These are phyloP conservation scores for Perca fluviatilis DNA, from an alignment of 2,113 vertebrate species.

Conservation along the genomic window DNA sequence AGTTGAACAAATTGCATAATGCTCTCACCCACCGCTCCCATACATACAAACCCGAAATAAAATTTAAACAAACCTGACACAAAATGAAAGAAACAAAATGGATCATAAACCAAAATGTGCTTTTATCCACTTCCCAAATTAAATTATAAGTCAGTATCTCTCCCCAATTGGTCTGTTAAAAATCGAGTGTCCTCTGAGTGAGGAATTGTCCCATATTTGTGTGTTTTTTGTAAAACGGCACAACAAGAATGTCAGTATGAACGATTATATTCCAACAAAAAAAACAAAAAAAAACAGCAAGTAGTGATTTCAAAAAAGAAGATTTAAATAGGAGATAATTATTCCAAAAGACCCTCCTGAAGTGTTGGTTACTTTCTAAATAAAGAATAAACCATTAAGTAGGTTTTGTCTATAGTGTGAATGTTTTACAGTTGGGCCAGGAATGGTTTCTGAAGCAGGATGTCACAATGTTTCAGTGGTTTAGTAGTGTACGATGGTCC, in stretches of 20 bases:
- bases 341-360: constrained; percentile 5
- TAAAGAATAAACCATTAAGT: not conserved
- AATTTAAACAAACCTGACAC: constrained; percentile 64
- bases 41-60: constrained; percentile 72
- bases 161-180: constrained; percentile 42
- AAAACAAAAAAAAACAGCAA: not conserved
- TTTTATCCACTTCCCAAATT: constrained; percentile 58
- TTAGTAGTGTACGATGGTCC: constrained; percentile 43
- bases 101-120: constrained; percentile 72
- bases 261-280: not conserved
- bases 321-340: not conserved
- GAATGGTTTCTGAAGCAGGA: constrained; percentile 33
- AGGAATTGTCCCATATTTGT: constrained; percentile 37
- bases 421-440: constrained; percentile 2
- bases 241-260: not conserved
- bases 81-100: constrained; percentile 44
- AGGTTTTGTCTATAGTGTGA: not conserved
- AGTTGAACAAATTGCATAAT: constrained; percentile 81
- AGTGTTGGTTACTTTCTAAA: constrained; percentile 21
- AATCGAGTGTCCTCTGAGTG: constrained; percentile 62
- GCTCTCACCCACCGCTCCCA: constrained; percentile 73
- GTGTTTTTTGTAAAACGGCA: not conserved
- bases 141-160: constrained; percentile 27
- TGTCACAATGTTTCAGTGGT: constrained; percentile 38
- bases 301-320: constrained; percentile 7